Evolutionary conservation across 2,888 invertebrate species (phyloP).

Genomic region (Schizaphis graminum): DNA sequence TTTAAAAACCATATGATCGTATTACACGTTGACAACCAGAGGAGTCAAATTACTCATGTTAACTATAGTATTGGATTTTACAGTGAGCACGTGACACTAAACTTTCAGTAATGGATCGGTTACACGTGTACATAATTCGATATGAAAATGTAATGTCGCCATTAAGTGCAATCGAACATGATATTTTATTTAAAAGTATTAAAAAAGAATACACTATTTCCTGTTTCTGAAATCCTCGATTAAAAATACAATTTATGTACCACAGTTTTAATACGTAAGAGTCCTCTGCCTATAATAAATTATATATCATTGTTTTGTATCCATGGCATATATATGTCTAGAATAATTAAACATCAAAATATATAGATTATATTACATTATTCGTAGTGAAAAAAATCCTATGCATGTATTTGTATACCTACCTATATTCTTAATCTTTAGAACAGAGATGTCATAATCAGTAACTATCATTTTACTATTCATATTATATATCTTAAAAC

Average conservation of each 20-base stretch:
- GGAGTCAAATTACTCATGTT: conserved; percentile 49
- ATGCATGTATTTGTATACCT: neutral
- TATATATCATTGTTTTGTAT: neutral
- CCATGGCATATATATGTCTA: neutral
- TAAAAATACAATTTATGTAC: neutral
- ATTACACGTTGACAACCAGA: conserved; percentile 26
- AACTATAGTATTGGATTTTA: neutral
- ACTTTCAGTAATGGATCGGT: conserved; percentile 44
- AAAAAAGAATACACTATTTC: neutral
- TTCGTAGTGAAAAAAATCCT: neutral
- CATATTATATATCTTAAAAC: neutral
- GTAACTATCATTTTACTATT: neutral
- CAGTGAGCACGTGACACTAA: neutral
- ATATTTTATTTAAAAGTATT: neutral
- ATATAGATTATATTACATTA: neutral
- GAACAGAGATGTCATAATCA: neutral
- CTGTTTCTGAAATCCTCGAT: neutral
- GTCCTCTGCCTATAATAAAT: neutral
- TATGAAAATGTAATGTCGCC: neutral
- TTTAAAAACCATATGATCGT: conserved; percentile 53
- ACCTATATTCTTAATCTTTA: neutral
- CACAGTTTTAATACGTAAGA: neutral
- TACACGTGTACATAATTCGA: conserved; percentile 21
- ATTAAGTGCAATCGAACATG: neutral
- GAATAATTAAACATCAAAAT: neutral